Percentiles rank a stretch among this genome's conserved stretches.
phyloP scores from a whole-genome alignment of 1,140 invertebrate species.

The Zaprionus lachaisei region DNA sequence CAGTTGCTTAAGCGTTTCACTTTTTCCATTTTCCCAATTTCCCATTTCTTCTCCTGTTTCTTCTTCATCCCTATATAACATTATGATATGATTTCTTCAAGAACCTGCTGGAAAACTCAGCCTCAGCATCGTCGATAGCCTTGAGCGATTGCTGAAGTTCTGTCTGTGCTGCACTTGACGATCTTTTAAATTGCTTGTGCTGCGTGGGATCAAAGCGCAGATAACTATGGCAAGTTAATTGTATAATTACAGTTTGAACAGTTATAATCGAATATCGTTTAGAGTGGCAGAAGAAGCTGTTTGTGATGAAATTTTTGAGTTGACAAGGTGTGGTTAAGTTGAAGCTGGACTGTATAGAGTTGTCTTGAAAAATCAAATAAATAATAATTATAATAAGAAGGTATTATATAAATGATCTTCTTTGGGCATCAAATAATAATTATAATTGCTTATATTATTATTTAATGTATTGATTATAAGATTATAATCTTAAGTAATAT shows the following conservation, averaged over 20 bases:
- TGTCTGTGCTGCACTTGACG: slow-evolving; percentile 37
- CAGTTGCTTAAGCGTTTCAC: slow-evolving; percentile 42
- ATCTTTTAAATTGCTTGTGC: background rate
- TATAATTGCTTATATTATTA: background rate
- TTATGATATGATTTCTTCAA: slow-evolving; percentile 7
- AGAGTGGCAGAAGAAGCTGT: background rate
- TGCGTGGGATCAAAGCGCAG: background rate
- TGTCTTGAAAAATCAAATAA: background rate
- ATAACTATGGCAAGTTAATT: slow-evolving; percentile 9
- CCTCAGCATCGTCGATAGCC: slow-evolving; percentile 33
- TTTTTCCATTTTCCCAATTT: slow-evolving; percentile 57
- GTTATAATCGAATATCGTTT: slow-evolving; percentile 17
- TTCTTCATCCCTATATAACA: background rate
- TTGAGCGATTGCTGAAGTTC: slow-evolving; percentile 41
- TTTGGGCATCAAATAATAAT: no score
- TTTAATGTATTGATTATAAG: background rate
- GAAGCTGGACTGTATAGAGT: background rate
- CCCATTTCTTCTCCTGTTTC: slow-evolving; percentile 23
- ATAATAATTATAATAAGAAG: background rate
- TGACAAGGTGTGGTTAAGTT: background rate
- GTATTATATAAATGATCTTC: no score
- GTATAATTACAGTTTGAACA: slow-evolving; percentile 21
- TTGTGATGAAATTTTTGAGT: background rate
- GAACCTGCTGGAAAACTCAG: slow-evolving; percentile 30
- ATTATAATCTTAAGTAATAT: background rate